Percentiles rank a stretch among this genome's conserved stretches.
Conservation (phyloP, 2,113 vertebrate species). For the Tympanuchus pallidicinctus region DNA sequence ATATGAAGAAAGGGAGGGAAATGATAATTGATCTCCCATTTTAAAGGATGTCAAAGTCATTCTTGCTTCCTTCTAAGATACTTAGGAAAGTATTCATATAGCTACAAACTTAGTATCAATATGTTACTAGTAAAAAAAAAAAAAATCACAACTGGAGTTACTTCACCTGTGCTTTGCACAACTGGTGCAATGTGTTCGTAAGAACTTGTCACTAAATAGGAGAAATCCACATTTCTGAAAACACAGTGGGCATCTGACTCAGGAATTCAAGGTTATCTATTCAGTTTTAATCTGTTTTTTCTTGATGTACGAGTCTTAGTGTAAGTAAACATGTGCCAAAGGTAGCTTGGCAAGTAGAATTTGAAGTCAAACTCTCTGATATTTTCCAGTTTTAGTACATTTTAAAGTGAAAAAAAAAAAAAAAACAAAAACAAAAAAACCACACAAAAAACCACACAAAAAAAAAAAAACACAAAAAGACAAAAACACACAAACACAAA, state of each 20-base stretch:
- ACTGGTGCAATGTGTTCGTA: not conserved
- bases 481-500: too few relatives aligned
- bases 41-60: not conserved
- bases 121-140: not conserved
- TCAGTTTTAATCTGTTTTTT: not conserved
- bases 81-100: not conserved
- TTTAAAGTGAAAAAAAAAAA: not conserved
- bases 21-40: not conserved
- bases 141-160: not conserved
- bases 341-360: not conserved
- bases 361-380: not conserved
- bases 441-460: too few relatives aligned
- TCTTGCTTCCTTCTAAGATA: not conserved
- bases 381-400: not conserved
- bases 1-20: not conserved
- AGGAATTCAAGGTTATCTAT: not conserved
- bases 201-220: not conserved
- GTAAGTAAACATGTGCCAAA: not conserved
- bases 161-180: not conserved
- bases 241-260: not conserved
- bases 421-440: not conserved
- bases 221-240: not conserved
- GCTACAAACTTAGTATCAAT: not conserved
- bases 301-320: not conserved
- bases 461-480: too few relatives aligned